phyloP scores from a whole-genome alignment of 2,113 vertebrate species.

The Zootoca vivipara region DNA sequence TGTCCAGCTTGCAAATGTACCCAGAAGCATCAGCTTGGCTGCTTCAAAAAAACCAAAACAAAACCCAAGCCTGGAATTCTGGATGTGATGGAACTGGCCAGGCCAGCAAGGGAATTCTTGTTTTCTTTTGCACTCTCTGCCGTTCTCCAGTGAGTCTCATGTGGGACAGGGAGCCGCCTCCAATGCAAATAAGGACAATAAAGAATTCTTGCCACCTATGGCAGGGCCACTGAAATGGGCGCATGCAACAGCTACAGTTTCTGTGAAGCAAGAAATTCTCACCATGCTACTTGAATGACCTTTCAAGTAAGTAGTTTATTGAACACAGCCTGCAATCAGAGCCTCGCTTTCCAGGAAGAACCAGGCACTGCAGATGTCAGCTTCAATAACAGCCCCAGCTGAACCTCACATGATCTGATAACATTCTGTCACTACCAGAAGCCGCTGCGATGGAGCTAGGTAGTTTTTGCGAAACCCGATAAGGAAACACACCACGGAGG shows the following conservation, averaged over 20 bases:
- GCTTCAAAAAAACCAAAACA: neutral
- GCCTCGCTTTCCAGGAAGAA: slow-evolving; percentile 23
- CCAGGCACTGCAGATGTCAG: neutral
- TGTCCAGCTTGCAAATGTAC: neutral
- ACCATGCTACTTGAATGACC: accelerated
- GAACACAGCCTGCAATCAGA: slow-evolving; percentile 1
- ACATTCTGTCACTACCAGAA: slow-evolving; percentile 8
- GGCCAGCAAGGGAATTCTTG: neutral
- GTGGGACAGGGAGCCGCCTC: neutral
- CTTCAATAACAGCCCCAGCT: neutral
- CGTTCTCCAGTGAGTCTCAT: neutral
- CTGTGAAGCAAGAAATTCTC: slow-evolving; percentile 3
- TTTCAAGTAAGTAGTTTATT: slow-evolving; percentile 13
- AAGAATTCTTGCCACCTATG: neutral
- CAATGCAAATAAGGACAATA: neutral
- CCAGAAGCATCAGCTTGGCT: neutral
- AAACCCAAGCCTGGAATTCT: too few relatives aligned
- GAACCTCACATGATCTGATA: slow-evolving; percentile 20
- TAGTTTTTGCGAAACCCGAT: neutral
- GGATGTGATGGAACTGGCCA: neutral
- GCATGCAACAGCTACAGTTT: neutral
- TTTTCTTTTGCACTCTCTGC: neutral
- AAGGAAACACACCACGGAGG: neutral
- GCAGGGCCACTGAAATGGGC: neutral
- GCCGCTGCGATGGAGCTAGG: neutral